phyloP scores from a whole-genome alignment of 1,140 invertebrate genomes.

The Diorhabda sublineata region DNA sequence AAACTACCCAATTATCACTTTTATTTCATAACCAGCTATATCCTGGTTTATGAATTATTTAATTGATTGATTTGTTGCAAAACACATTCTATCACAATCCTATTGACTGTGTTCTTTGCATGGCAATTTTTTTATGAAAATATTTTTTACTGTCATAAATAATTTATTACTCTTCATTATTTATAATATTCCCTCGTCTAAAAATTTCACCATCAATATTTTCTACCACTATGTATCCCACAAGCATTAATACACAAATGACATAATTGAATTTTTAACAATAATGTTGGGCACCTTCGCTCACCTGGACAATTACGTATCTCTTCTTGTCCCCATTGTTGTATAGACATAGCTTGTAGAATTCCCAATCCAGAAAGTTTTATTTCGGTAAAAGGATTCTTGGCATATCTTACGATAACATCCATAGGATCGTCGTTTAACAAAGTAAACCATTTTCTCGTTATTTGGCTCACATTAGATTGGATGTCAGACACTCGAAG shows the following conservation, averaged over 20 bases:
- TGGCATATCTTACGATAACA: constrained; percentile 52
- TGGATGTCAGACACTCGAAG: constrained; percentile 38
- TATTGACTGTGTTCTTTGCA: no score
- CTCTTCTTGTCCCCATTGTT: constrained; percentile 61
- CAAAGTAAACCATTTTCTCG: constrained; percentile 54
- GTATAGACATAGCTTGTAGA: constrained; percentile 50
- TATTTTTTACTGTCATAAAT: no score
- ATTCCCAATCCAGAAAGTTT: constrained; percentile 53
- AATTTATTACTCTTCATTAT: no score
- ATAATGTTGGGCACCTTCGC: not conserved
- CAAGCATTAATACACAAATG: constrained; percentile 5
- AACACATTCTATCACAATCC: no score
- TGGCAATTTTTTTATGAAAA: no score
- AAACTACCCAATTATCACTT: no score
- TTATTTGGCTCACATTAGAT: constrained; percentile 28
- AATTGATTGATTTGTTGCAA: no score
- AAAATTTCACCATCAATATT: no score
- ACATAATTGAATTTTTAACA: not conserved
- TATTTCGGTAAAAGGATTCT: constrained; percentile 62
- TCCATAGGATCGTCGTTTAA: constrained; percentile 54
- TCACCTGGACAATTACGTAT: constrained; percentile 52
- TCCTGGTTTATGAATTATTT: no score
- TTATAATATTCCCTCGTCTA: no score
- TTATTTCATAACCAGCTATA: no score
- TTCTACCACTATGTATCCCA: not conserved